Evolutionary conservation across 1,140 invertebrate genomes (phyloP), one percentile per base, ranked within the genome.

Genomic region (Wiebesia pumilae): DNA sequence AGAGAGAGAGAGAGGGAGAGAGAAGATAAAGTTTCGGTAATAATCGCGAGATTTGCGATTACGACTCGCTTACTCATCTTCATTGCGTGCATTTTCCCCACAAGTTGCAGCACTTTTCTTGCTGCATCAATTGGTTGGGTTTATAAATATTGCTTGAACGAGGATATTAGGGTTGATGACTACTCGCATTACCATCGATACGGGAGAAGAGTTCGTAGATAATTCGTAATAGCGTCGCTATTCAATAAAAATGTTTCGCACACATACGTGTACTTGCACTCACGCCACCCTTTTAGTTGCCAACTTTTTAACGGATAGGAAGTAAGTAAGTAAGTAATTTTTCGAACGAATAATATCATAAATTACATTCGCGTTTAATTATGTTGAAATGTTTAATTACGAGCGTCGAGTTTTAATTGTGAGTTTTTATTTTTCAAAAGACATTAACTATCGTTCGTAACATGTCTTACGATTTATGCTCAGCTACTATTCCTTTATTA

Each of bases 21-120:
- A 69, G 67, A 69, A 38, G 30, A 38, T 4, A 30, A 71, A 54
- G 10, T 1, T 19, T 35, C 33, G 33, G 33, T 71, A 71, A 71
- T 38, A 38, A 71, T 71, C 67, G 67, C 30, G 67, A 71, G 67
- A 71, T 71, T 71, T 33, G 30, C 67, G 67, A 71, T 71, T 71
- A 71, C 16, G 10, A n/a, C 65, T n/a, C 24, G 21, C 2, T 3
- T 27, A 62, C 58, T 27, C 6, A 62, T 24, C 27, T 27, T 27
- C 3, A 62, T 27, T 62, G 21, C 58, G 14, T 62, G 4, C 58
- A 62, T 27, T 62, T 62, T 21, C 0, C 27, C 58, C 27, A 27
- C 58, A 62, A 62, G 2, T 62, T 27, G 58, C 10, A 62, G 27
- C n/a, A 3, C 9, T 35, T 19, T 3, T 24, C 14, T 71, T n/a